These are phyloP conservation scores for Ovibos moschatus DNA, from an alignment of 2,113 vertebrate genomes.

Conservation along the genomic window DNA sequence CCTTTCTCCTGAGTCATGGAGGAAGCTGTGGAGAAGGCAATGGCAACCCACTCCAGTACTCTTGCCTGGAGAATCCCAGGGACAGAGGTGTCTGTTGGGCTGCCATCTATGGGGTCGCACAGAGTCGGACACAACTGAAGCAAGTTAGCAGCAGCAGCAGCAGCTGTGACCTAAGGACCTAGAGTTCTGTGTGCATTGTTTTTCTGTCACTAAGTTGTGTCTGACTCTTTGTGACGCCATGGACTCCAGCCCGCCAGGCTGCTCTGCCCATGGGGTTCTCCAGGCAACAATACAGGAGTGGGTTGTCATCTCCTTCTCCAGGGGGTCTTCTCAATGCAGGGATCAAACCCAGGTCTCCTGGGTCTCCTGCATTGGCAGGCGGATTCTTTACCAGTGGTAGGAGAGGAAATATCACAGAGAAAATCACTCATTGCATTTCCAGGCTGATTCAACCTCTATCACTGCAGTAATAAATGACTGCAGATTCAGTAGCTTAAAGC, in stretches of 20 bases:
- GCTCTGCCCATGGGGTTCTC: background rate
- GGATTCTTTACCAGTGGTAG: background rate
- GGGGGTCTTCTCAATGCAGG: background rate
- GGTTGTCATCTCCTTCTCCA: background rate
- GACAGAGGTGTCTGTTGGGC: no score
- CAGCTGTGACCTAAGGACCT: accelerated
- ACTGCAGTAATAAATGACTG: background rate
- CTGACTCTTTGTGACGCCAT: background rate
- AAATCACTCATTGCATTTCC: background rate
- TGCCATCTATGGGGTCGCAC: no score
- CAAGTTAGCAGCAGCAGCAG: no score
- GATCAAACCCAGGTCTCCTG: background rate
- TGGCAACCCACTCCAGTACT: no score
- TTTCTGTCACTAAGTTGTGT: background rate
- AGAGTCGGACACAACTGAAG: no score
- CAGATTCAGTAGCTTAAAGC: background rate
- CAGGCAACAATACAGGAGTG: background rate
- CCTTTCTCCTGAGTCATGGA: background rate
- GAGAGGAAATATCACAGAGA: background rate
- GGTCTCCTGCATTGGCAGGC: background rate
- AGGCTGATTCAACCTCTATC: background rate
- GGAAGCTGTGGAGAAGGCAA: background rate
- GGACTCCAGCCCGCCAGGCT: background rate
- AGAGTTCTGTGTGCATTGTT: accelerated
- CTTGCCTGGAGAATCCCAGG: no score